Evolutionary conservation across 1,140 invertebrate genomes (phyloP), one percentile per base, ranked within the genome.

Genomic region (Littorina saxatilis): DNA sequence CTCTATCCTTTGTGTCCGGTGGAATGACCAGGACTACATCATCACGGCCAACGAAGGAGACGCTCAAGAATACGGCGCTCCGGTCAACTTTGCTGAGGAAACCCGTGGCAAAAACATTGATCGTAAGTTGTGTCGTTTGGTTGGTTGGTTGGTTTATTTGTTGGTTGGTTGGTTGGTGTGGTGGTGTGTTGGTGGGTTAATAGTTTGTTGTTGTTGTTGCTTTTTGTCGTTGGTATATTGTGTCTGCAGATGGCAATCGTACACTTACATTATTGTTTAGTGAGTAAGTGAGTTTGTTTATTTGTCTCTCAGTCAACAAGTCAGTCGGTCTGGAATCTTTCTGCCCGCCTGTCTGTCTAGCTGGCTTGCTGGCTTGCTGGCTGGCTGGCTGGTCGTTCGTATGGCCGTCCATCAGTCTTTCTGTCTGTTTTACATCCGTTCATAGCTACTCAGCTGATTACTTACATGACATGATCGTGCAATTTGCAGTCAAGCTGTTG

Each of bases 1-100:
- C 20, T 13, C 40, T 20, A 81, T 83, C 40, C 32, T 55, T 0
- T 61, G 23, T 23, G 35, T 76, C 7, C 2, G 15, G 11, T 78
- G 50, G 73, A 73, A 58, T 20, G 79, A 63, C 29, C 32, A 37
- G 20, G 27, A 78, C 52, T 81, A 81, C 40, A 20, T 83, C 40
- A 39, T 81, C 27, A 83, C 74, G 35, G 79, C 79, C 40, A 83
- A 83, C 55, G 82, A 83, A 32, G 82, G 82, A 5, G 77, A 80
- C 55, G 32, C 77, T 29, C 79, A 80, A 40, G 79, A 78, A 39
- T 81, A 83, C 61, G 47, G 52, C 20, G 61, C n/a, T 23, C 11
- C 35, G 1, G 35, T 43, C 17, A 27, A 68, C n/a, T 80, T 72
- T 35, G 27, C 27, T 0, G 82, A 83, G 35, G 70, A 79, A 40